A percentile compares a stretch with the other conserved stretches of the same genome.
phyloP scores from a whole-genome alignment of 2,888 invertebrate genomes.

The Nematopogon swammerdamellus region DNA sequence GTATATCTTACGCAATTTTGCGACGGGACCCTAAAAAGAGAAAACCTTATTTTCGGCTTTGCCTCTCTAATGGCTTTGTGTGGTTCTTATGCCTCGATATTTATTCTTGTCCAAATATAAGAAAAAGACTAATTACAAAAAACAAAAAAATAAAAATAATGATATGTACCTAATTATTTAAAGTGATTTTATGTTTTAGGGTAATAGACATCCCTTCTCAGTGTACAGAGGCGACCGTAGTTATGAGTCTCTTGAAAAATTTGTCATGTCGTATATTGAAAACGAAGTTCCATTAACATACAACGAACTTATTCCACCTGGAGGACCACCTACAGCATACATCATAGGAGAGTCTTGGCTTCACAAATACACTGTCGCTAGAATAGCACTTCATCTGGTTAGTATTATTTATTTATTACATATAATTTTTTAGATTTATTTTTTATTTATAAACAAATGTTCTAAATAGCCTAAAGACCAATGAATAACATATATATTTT shows the following conservation, averaged over 20 bases:
- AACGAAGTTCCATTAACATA: slow-evolving; percentile 24
- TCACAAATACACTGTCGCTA: slow-evolving; percentile 51
- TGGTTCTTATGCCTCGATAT: too few relatives aligned
- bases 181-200: slow-evolving; percentile 33
- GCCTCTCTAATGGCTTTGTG: too few relatives aligned
- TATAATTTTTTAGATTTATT: neutral
- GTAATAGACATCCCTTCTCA: slow-evolving; percentile 52
- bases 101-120: too few relatives aligned
- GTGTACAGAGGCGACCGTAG: slow-evolving; percentile 60
- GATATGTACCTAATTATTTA: too few relatives aligned
- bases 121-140: too few relatives aligned
- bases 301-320: neutral
- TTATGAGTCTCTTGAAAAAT: slow-evolving; percentile 58
- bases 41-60: too few relatives aligned
- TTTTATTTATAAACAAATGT: neutral
- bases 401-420: slow-evolving; percentile 18
- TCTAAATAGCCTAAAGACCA: neutral
- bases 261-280: slow-evolving; percentile 57
- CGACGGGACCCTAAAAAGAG: too few relatives aligned
- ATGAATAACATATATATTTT: too few relatives aligned
- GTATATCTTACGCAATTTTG: too few relatives aligned
- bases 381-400: slow-evolving; percentile 74
- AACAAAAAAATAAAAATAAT: too few relatives aligned
- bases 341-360: slow-evolving; percentile 52
- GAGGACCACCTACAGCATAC: slow-evolving; percentile 44